Percentiles rank a stretch among this genome's conserved stretches.
These are phyloP conservation scores for Calliphora vicina DNA, from an alignment of 1,140 invertebrate genomes.

Conservation along the genomic window DNA sequence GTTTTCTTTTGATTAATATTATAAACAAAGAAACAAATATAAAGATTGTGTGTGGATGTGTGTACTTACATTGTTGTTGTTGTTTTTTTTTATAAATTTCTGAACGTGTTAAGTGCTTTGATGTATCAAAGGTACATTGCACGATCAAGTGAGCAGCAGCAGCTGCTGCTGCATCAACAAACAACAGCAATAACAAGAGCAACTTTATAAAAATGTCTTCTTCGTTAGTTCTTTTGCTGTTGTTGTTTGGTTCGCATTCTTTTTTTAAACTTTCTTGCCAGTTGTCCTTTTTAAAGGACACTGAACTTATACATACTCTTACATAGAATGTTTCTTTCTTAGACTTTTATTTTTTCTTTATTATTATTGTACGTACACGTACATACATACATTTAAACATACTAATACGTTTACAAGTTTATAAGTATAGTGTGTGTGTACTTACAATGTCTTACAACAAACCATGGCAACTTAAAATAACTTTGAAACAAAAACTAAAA, in stretches of 20 bases:
- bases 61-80: neutral
- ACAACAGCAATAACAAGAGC: too few relatives aligned
- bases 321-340: neutral
- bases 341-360: neutral
- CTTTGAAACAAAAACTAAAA: slow-evolving; percentile 17
- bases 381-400: neutral
- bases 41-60: neutral
- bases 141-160: slow-evolving; percentile 60
- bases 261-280: neutral
- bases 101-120: slow-evolving; percentile 43
- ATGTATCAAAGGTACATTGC: slow-evolving; percentile 57
- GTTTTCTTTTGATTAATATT: neutral
- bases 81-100: slow-evolving; percentile 15
- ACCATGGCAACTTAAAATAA: slow-evolving; percentile 33
- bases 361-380: neutral
- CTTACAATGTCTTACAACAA: neutral
- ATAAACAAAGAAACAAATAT: neutral
- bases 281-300: slow-evolving; percentile 35
- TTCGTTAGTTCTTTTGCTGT: neutral
- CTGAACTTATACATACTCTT: slow-evolving; percentile 25
- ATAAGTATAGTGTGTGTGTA: neutral
- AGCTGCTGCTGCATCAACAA: neutral
- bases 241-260: neutral
- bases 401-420: too few relatives aligned
- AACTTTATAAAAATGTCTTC: slow-evolving; percentile 14